Conservation (phyloP, 2,797 vertebrate species). For the Urosaurus nigricauda region DNA sequence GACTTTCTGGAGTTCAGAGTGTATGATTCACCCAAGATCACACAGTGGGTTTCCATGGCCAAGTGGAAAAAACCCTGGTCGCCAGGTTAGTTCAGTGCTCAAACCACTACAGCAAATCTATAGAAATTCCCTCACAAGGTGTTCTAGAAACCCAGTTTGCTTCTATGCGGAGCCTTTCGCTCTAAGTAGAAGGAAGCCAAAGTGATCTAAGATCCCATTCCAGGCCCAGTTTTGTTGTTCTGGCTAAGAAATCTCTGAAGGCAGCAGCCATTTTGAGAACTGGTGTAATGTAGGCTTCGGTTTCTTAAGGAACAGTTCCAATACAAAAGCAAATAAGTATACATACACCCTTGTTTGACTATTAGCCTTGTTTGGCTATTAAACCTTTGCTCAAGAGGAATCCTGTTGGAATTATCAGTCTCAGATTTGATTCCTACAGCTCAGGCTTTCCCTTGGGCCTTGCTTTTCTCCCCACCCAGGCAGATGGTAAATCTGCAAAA, state of each 20-base stretch:
- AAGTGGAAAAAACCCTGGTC: too few species aligned
- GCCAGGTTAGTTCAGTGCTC: too few species aligned
- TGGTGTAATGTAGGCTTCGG: neutral
- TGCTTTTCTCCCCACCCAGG: neutral
- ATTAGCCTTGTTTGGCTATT: too few species aligned
- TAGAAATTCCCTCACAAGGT: too few species aligned
- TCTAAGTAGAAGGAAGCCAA: neutral
- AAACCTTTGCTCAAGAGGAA: conserved; percentile 6
- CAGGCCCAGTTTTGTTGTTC: neutral
- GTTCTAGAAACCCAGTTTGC: neutral
- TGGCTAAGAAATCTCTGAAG: neutral
- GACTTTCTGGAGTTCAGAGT: too few species aligned
- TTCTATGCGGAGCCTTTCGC: too few species aligned
- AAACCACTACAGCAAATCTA: too few species aligned
- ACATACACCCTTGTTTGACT: neutral
- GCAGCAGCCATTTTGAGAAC: neutral
- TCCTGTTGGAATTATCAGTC: neutral
- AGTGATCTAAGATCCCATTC: too few species aligned
- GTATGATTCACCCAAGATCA: too few species aligned
- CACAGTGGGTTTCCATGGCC: too few species aligned
- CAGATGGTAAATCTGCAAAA: conserved; percentile 21
- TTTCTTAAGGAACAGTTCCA: neutral
- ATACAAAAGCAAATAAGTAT: neutral
- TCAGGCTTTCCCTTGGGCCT: neutral
- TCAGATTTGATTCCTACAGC: neutral